phyloP scores from a whole-genome alignment of 2,113 vertebrate species.

The Garra rufa region DNA sequence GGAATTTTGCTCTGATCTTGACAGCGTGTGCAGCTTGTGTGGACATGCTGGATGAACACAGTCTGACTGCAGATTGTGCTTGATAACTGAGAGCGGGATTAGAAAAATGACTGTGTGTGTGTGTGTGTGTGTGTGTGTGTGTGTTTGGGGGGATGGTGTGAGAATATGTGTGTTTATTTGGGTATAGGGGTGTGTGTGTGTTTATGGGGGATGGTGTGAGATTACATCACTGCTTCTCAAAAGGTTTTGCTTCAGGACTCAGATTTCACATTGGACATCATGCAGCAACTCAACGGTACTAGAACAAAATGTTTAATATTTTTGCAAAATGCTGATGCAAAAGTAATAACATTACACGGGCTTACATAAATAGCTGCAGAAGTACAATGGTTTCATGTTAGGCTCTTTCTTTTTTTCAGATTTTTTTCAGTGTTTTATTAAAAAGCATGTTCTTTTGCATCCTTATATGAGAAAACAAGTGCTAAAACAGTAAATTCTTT shows the following conservation, averaged over 20 bases:
- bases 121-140: background rate
- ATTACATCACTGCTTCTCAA: background rate
- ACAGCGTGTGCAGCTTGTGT: slow-evolving; percentile 8
- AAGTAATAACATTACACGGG: background rate
- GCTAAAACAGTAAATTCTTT: background rate
- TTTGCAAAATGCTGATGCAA: background rate
- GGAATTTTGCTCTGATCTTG: slow-evolving; percentile 17
- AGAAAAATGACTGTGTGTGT: background rate
- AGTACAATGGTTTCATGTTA: background rate
- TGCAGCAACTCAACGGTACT: background rate
- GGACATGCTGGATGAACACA: slow-evolving; percentile 6
- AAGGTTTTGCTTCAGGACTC: background rate
- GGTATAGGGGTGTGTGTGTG: background rate
- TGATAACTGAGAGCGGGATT: slow-evolving; percentile 17
- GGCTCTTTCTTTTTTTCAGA: background rate
- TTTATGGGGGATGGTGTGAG: background rate
- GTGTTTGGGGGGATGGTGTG: background rate
- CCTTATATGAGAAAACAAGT: background rate
- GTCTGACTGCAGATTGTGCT: slow-evolving; percentile 19
- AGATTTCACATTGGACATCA: slow-evolving; percentile 3
- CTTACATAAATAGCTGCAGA: background rate
- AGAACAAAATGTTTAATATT: background rate
- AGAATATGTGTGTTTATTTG: background rate
- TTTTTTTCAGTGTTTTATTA: background rate
- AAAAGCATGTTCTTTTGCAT: background rate